Base-by-base conservation (phyloP, 2,797 vertebrate genomes). In the Ceyx erithaca region DNA sequence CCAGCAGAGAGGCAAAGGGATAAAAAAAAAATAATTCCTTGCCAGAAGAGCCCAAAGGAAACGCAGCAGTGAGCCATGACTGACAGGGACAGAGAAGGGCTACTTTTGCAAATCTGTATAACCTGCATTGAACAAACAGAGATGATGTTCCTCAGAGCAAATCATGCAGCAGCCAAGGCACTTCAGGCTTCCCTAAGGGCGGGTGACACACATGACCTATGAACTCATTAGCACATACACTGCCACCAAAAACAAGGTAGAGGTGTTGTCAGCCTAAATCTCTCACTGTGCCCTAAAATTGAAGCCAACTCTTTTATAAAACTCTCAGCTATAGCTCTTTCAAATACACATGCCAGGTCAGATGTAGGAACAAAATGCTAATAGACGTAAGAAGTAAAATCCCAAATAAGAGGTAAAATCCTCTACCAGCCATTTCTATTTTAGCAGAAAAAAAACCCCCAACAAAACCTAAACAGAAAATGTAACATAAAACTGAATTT, bases 401-500 rank as follows among this genome's bases (percentile, higher is more conserved):
- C 67, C 61, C 66, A 62, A 80, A 64, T 40, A 94, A 92, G 48
- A 67, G 19, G 51, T 87, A 82, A 92, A 90, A 83, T 75, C 58
- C 31, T 80, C 81, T 63, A 41, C 43, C 55, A 89, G 14, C 14
- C 55, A 49, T 55, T 89, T 84, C 69, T n/a, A 49, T 75, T 90
- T 91, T 57, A 92, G 70, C 71, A 69, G 43, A 85, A 75, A 91
- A 55, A 49, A 55, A 54, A 93, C 16, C 2, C 8, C 82, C 0
- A 40, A 40, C 37, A 40, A 40, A 40, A 40, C 37, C 37, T 40
- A 40, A 40, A 40, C 51, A 75, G 66, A 85, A 92, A 91, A 87
- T 37, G 69, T 92, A 68, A 75, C 54, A 71, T 94, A 66, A 91
- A 93, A 87, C 51, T 55, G 43, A 93, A 83, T 93, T 94, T 77